These are phyloP conservation scores for Aquatica leii DNA, from an alignment of 2,888 invertebrate species.

Conservation along the genomic window DNA sequence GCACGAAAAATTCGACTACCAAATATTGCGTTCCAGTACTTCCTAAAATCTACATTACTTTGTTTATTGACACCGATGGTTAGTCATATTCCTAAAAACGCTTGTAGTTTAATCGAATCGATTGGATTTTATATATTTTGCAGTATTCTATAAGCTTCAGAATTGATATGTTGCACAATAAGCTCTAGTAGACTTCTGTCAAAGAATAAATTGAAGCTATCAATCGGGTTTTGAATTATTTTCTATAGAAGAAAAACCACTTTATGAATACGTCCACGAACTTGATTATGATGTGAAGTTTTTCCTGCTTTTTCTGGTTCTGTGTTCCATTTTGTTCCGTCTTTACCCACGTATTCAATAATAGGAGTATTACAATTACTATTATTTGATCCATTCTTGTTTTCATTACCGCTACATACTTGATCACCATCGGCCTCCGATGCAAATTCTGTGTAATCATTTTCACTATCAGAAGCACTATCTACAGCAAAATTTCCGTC, in stretches of 20 bases:
- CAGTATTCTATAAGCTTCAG: too few relatives aligned
- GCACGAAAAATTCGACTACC: not conserved
- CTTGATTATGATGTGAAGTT: not conserved
- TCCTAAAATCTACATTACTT: too few relatives aligned
- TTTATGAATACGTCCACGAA: not conserved
- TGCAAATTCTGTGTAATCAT: not conserved
- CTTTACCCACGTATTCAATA: not conserved
- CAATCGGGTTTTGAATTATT: not conserved
- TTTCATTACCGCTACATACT: not conserved
- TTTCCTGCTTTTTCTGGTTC: not conserved
- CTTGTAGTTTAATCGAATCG: too few relatives aligned
- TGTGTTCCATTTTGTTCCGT: not conserved
- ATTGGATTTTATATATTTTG: not conserved
- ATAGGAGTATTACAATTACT: not conserved
- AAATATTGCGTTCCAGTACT: not conserved
- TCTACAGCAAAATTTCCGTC: conserved; percentile 1
- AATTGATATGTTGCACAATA: not conserved
- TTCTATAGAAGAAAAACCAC: not conserved
- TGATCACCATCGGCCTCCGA: not conserved
- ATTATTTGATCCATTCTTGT: not conserved
- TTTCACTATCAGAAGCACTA: conserved; percentile 3
- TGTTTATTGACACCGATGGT: too few relatives aligned
- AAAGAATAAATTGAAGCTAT: not conserved
- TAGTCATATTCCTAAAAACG: too few relatives aligned
- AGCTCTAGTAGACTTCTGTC: too few relatives aligned